These are phyloP conservation scores for Ceratina australensis DNA, from an alignment of 1,140 invertebrate genomes.

Conservation along the genomic window DNA sequence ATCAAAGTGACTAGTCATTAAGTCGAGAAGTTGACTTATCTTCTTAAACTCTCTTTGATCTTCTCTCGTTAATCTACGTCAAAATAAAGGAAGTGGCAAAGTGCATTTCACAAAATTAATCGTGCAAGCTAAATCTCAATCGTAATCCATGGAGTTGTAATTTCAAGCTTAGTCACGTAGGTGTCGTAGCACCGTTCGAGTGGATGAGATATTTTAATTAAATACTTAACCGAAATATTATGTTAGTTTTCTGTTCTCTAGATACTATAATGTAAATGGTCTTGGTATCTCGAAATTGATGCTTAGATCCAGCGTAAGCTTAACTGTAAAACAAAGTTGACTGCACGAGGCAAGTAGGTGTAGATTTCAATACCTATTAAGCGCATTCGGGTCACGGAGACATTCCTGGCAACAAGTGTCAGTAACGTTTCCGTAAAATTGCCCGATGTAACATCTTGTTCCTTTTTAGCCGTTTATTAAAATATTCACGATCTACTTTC, in stretches of 20 bases:
- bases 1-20: not conserved
- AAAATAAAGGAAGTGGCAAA: not conserved
- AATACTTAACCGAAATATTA: no score
- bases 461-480: not conserved
- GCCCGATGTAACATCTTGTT: not conserved
- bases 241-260: no score
- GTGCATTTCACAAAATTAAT: slow-evolving; percentile 11
- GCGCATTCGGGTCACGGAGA: slow-evolving; percentile 5
- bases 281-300: not conserved
- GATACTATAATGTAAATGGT: not conserved
- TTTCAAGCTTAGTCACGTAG: no score
- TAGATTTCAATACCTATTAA: slow-evolving; percentile 27
- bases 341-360: not conserved
- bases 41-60: slow-evolving; percentile 10
- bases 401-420: slow-evolving; percentile 39
- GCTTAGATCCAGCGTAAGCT: not conserved
- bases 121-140: not conserved
- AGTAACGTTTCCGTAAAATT: slow-evolving; percentile 17
- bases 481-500: not conserved
- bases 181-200: no score
- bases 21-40: slow-evolving; percentile 7
- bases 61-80: not conserved
- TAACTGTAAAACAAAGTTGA: not conserved
- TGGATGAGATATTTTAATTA: no score
- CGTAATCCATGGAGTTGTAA: no score